These are phyloP conservation scores for Drosophila bunnanda DNA, from an alignment of 2,888 invertebrate species.

Conservation along the genomic window DNA sequence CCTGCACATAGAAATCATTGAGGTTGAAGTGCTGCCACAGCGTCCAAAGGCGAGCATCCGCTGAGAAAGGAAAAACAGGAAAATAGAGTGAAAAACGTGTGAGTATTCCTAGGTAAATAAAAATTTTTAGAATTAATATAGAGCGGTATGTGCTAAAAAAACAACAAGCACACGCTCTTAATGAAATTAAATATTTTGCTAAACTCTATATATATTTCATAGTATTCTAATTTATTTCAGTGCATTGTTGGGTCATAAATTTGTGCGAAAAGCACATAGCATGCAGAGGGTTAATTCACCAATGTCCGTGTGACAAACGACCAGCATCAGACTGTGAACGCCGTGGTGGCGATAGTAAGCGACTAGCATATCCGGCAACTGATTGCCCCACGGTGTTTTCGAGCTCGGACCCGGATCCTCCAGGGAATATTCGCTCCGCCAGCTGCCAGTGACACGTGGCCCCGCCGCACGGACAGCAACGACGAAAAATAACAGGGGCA, in stretches of 20 bases:
- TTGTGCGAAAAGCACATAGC: slow-evolving; percentile 45
- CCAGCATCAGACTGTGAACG: slow-evolving; percentile 76
- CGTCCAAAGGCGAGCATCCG: slow-evolving; percentile 38
- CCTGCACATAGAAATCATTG: slow-evolving; percentile 69
- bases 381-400: slow-evolving; percentile 68
- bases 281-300: slow-evolving; percentile 63
- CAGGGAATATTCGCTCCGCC: slow-evolving; percentile 43
- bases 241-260: slow-evolving; percentile 48
- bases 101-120: not conserved
- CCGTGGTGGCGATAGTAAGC: slow-evolving; percentile 81
- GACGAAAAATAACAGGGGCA: slow-evolving; percentile 39
- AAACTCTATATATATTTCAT: not conserved
- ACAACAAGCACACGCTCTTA: not conserved
- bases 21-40: slow-evolving; percentile 61
- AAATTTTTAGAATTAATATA: not conserved
- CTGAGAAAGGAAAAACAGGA: slow-evolving; percentile 30
- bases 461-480: slow-evolving; percentile 53
- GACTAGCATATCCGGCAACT: slow-evolving; percentile 77
- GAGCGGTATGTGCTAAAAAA: accelerated
- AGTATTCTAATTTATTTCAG: not conserved
- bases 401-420: slow-evolving; percentile 29
- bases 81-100: not conserved
- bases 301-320: slow-evolving; percentile 77
- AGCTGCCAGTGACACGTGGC: slow-evolving; percentile 66
- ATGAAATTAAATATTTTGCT: not conserved